Conservation (phyloP, 1,140 invertebrate species). For the Cotesia chilonis region DNA sequence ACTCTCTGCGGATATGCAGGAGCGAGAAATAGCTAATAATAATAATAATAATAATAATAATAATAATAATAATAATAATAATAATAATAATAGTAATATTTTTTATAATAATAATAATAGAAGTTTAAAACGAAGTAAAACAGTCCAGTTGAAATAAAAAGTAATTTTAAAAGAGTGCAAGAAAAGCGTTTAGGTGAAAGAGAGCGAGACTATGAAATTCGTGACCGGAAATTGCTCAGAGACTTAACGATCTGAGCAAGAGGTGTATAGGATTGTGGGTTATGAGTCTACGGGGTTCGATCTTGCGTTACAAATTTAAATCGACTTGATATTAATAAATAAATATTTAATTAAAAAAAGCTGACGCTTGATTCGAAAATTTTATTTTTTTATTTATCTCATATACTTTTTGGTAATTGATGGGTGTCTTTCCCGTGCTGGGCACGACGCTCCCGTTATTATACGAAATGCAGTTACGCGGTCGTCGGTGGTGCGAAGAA, state of each 20-base stretch:
- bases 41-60: neutral
- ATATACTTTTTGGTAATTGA: conserved; percentile 14
- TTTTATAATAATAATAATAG: neutral
- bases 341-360: neutral
- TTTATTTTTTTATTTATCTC: conserved; percentile 20
- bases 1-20: too few species aligned
- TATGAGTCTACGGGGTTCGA: conserved; percentile 30
- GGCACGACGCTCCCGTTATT: conserved; percentile 38
- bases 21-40: too few species aligned
- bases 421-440: conserved; percentile 24
- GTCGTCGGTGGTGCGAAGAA: conserved; percentile 26
- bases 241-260: conserved; percentile 39
- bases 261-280: neutral
- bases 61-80: neutral
- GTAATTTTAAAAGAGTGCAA: conserved; percentile 22
- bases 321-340: conserved; percentile 28
- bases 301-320: conserved; percentile 45
- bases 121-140: neutral
- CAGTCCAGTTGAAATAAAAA: conserved; percentile 17
- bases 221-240: conserved; percentile 40
- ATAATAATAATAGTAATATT: neutral
- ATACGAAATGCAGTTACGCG: conserved; percentile 38
- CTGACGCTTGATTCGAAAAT: neutral
- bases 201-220: conserved; percentile 32
- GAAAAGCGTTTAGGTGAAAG: conserved; percentile 31